phyloP scores from a whole-genome alignment of 2,888 invertebrate species.

The Lochmaea crataegi region DNA sequence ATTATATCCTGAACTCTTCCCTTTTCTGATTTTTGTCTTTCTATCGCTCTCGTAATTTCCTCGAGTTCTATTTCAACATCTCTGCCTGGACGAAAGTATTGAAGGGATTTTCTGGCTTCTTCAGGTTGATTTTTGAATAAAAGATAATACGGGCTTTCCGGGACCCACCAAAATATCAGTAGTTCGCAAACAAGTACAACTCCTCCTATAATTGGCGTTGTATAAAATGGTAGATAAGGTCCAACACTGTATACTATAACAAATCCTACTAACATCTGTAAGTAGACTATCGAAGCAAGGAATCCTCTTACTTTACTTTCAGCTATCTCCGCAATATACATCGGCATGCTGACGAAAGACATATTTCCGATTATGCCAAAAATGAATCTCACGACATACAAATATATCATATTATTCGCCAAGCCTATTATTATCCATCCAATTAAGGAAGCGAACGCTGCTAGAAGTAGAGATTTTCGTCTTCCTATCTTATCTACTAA shows the following conservation, averaged over 20 bases:
- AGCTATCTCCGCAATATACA: slow-evolving; percentile 63
- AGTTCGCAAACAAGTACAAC: slow-evolving; percentile 56
- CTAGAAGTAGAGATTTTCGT: slow-evolving; percentile 59
- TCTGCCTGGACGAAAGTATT: slow-evolving; percentile 52
- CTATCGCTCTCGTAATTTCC: slow-evolving; percentile 58
- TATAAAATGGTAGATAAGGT: slow-evolving; percentile 58
- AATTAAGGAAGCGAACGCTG: slow-evolving; percentile 57
- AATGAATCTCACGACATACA: slow-evolving; percentile 59
- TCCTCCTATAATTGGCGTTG: slow-evolving; percentile 58
- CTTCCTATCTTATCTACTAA: slow-evolving; percentile 59
- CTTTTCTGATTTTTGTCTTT: slow-evolving; percentile 58
- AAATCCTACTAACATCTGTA: slow-evolving; percentile 61
- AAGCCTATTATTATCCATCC: slow-evolving; percentile 60
- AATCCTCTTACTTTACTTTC: slow-evolving; percentile 61
- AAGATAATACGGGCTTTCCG: slow-evolving; percentile 62
- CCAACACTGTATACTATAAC: slow-evolving; percentile 58
- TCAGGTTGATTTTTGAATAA: slow-evolving; percentile 56
- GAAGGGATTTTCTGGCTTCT: slow-evolving; percentile 56
- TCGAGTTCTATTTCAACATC: slow-evolving; percentile 58
- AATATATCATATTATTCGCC: slow-evolving; percentile 56
- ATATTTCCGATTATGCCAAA: slow-evolving; percentile 55
- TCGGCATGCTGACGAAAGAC: slow-evolving; percentile 61
- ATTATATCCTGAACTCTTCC: slow-evolving; percentile 60
- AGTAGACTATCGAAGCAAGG: slow-evolving; percentile 58
- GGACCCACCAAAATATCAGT: slow-evolving; percentile 60